A percentile compares a stretch with the other conserved stretches of the same genome.
Conservation (phyloP, 2,797 vertebrate species). For the Epinephelus awoara region DNA sequence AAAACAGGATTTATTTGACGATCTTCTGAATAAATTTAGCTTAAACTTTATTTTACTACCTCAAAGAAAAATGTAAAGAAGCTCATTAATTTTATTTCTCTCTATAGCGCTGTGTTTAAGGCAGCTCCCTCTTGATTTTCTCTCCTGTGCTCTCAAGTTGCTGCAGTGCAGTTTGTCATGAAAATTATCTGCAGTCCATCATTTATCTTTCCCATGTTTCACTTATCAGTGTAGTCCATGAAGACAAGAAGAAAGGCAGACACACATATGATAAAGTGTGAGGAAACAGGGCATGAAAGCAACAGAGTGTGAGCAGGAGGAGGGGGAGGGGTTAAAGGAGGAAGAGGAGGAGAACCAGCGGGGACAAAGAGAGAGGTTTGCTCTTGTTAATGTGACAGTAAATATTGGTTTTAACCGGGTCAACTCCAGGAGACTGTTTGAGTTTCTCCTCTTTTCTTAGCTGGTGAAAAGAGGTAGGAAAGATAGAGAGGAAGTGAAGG, state of each 20-base stretch:
- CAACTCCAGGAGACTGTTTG: conserved; percentile 71
- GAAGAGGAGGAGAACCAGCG: conserved; percentile 2
- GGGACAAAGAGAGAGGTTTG: conserved; percentile 47
- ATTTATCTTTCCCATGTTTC: conserved; percentile 4
- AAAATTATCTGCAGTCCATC: conserved; percentile 1
- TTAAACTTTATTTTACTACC: too few relatives aligned
- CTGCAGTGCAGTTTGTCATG: background rate
- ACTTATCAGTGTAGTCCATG: conserved; percentile 37
- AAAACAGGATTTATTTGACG: background rate
- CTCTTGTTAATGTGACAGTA: conserved; percentile 76
- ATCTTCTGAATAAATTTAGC: too few relatives aligned
- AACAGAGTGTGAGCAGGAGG: background rate
- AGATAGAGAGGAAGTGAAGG: conserved; percentile 3
- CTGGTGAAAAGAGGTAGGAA: conserved; percentile 28
- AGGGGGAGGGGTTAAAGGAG: background rate
- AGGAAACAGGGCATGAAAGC: background rate
- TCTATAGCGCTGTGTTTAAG: background rate
- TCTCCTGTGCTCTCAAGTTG: background rate
- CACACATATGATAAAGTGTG: conserved; percentile 9
- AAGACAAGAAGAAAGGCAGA: conserved; percentile 5
- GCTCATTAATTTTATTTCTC: background rate
- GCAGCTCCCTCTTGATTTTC: background rate
- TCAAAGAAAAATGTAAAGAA: background rate
- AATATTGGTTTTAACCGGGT: conserved; percentile 80
- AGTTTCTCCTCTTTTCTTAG: conserved; percentile 75